Evolutionary conservation across 2,797 vertebrate genomes (phyloP).

Genomic region (Poecilia velifera): DNA sequence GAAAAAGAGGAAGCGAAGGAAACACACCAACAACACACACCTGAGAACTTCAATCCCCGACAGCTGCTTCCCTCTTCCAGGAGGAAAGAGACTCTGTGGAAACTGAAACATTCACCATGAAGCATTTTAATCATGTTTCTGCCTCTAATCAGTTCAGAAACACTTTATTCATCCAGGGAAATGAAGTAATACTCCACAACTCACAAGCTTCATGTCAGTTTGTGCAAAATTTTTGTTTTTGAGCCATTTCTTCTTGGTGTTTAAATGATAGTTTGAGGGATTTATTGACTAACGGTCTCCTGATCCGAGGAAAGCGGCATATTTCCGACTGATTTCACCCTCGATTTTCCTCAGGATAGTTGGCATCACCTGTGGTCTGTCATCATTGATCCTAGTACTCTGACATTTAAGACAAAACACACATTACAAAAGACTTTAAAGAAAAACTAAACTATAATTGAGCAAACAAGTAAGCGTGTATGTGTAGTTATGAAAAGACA

Average conservation of each 20-base stretch:
- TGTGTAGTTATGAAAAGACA: not conserved
- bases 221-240: not conserved
- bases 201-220: not conserved
- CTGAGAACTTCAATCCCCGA: not conserved
- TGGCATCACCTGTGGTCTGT: not conserved
- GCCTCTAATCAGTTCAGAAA: not conserved
- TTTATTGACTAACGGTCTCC: not conserved
- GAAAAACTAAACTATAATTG: not conserved
- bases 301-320: not conserved
- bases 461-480: not conserved
- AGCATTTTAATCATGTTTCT: not conserved
- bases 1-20: constrained; percentile 7
- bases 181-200: not conserved
- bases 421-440: not conserved
- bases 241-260: not conserved
- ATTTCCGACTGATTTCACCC: not conserved
- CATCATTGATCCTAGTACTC: not conserved
- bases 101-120: not conserved
- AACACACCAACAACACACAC: not conserved
- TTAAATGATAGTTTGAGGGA: not conserved
- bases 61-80: not conserved
- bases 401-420: not conserved
- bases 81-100: not conserved
- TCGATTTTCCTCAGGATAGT: not conserved
- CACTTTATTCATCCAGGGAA: not conserved